These are phyloP conservation scores for Hetaerina titia DNA, from an alignment of 2,888 invertebrate species.

Conservation along the genomic window DNA sequence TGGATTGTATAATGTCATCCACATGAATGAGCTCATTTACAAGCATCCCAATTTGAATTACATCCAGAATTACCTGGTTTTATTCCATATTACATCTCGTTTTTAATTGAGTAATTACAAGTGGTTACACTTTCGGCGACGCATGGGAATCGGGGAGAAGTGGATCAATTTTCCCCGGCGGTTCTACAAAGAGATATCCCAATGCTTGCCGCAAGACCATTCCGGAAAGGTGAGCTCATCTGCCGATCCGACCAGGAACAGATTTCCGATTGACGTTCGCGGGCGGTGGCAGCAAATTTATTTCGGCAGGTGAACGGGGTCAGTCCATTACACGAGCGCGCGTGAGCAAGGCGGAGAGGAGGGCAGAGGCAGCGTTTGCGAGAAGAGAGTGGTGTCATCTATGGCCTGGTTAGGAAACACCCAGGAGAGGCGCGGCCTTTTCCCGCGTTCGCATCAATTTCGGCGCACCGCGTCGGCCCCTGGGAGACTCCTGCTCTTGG, in stretches of 20 bases:
- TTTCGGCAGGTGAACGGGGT: constrained; percentile 22
- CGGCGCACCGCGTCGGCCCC: neutral
- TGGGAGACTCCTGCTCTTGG: neutral
- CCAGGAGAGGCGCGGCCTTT: constrained; percentile 27
- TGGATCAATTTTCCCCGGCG: too few species aligned
- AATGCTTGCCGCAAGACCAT: neutral
- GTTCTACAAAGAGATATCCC: too few species aligned
- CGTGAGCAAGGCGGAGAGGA: neutral
- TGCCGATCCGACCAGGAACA: neutral
- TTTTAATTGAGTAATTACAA: too few species aligned
- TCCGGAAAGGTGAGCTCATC: neutral
- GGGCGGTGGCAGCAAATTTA: neutral
- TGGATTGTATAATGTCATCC: too few species aligned
- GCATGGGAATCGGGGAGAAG: too few species aligned
- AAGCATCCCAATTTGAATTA: too few species aligned
- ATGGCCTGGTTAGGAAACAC: constrained; percentile 54
- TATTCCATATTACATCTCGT: too few species aligned
- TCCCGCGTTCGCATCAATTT: neutral
- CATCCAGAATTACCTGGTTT: too few species aligned
- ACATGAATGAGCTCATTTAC: too few species aligned
- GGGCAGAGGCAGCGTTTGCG: neutral
- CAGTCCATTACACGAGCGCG: neutral
- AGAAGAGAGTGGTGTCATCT: constrained; percentile 55
- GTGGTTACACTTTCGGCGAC: too few species aligned
- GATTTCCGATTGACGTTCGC: constrained; percentile 17